Conservation (phyloP, 2,888 invertebrate species). For the Quadroppia sp. region DNA sequence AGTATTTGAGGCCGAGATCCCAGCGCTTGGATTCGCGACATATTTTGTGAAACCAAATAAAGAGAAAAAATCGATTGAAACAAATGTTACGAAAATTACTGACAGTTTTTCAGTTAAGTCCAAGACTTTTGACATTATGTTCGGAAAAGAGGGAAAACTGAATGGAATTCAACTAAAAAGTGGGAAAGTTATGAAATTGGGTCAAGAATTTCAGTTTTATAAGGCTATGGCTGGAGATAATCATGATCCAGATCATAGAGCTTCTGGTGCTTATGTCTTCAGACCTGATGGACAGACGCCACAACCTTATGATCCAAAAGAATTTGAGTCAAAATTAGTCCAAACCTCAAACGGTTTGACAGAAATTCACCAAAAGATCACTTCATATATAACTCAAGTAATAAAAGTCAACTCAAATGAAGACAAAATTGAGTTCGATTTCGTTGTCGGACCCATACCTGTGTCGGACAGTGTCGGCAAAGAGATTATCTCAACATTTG, state of each 20-base stretch:
- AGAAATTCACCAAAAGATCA: conserved; percentile 52
- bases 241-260: conserved; percentile 61
- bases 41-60: conserved; percentile 50
- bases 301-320: too few relatives aligned
- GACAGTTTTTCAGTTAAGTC: not conserved
- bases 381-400: conserved; percentile 52
- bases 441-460: conserved; percentile 59
- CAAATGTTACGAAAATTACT: conserved; percentile 7
- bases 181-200: conserved; percentile 51
- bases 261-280: conserved; percentile 88
- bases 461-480: conserved; percentile 60
- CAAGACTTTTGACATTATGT: conserved; percentile 53
- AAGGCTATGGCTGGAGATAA: conserved; percentile 48
- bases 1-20: conserved; percentile 65
- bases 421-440: conserved; percentile 56
- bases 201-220: conserved; percentile 71
- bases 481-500: conserved; percentile 72
- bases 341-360: not conserved
- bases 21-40: conserved; percentile 56
- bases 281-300: conserved; percentile 32
- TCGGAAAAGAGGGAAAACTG: conserved; percentile 61
- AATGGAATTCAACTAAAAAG: conserved; percentile 53
- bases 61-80: not conserved
- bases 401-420: conserved; percentile 49
- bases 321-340: not conserved